Evolutionary conservation across 2,888 invertebrate species (phyloP), one percentile per base, ranked within the genome.

Genomic region (Anodontia alba): DNA sequence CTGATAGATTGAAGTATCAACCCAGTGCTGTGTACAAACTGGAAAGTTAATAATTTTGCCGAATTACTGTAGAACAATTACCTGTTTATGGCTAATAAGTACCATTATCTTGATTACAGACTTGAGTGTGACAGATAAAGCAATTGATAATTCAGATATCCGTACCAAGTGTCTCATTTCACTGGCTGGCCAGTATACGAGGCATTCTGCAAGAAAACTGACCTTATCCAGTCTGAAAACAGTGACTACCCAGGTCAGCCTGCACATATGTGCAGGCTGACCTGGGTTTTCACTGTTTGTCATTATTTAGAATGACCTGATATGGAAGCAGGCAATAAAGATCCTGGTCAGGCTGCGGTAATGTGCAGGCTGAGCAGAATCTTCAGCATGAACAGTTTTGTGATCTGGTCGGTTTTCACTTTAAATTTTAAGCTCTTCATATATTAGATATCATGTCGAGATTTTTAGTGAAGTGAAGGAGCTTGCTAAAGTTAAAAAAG

Each of bases 101-200:
- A 46, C n/a, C 54, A 54, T 54, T 26, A 54, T 54, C 54, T 5
- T 54, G n/a, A 54, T 54, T 54, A 54, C 54, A 26, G 1, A 23
- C 23, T 26, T 8, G 20, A 54, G n/a, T 54, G n/a, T 54, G 54
- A 54, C 54, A 8, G 26, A 54, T 54, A 54, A 54, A 23, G 15
- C 23, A 26, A 54, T 31, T 62, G 62, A 62, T 31, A 62, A 31
- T 31, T 17, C 33, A 5, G 20, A 54, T 54, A 26, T 10, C 26
- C 26, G 54, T 54, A 54, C 54, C 54, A 54, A 54, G 54, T 23
- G 23, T 54, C 17, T 54, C 54, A 54, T 54, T 26, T 54, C 54
- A 54, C 54, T 26, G 54, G 23, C 54, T 54, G 54, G n/a, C 54
- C 54, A n/a, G 23, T 54, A 26, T 46, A 20, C 3, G 46, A 20